A percentile compares a stretch with the other conserved stretches of the same genome.
These are phyloP conservation scores for Nesogale talazaci DNA, from an alignment of 2,113 vertebrate species.

Conservation along the genomic window DNA sequence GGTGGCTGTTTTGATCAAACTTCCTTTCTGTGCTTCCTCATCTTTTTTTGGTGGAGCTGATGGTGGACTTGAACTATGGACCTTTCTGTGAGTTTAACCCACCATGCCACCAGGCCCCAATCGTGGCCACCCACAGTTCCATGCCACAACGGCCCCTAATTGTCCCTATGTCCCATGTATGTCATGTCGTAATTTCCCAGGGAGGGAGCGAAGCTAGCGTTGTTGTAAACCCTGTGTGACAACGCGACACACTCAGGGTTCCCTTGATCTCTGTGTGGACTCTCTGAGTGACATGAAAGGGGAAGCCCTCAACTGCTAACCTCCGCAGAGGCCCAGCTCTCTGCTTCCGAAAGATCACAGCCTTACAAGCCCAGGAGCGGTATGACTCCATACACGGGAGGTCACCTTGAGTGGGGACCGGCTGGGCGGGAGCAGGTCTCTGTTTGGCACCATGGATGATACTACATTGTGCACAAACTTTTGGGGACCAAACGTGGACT, in stretches of 20 bases:
- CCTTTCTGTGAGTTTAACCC: not conserved
- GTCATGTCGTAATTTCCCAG: not conserved
- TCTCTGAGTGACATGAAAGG: not conserved
- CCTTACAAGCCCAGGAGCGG: not conserved
- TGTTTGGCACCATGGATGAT: not conserved
- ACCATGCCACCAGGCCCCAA: not conserved
- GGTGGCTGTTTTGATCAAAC: not conserved
- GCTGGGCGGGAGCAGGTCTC: not conserved
- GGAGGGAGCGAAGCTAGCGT: not conserved
- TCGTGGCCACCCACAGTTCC: not conserved
- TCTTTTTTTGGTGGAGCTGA: not conserved
- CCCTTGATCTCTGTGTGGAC: not conserved
- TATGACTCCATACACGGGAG: not conserved
- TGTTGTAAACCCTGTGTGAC: not conserved
- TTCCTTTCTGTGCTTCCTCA: not conserved
- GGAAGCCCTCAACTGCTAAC: not conserved
- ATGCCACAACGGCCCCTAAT: not conserved
- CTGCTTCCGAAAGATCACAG: not conserved
- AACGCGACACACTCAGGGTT: not conserved
- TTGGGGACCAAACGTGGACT: not conserved
- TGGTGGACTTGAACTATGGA: no score
- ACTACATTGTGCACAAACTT: not conserved
- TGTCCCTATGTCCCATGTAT: not conserved
- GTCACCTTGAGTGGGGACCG: not conserved
- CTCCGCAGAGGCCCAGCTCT: not conserved